Base-by-base conservation (phyloP, 2,113 vertebrate genomes). In the Elgaria multicarinata region DNA sequence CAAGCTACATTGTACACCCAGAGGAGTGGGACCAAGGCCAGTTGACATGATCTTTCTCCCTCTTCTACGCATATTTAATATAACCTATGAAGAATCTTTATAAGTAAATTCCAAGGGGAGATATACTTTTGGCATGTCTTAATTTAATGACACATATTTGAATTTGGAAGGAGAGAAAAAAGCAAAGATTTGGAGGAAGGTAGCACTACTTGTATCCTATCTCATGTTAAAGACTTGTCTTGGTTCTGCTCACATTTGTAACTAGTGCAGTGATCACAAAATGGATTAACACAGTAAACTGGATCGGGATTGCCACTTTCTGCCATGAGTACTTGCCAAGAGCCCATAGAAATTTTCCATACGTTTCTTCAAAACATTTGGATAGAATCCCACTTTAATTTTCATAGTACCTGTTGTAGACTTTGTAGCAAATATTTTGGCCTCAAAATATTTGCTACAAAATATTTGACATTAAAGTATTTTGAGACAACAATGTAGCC, bases 91-190 rank as follows among this genome's bases (percentile, higher is more conserved):
- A 64, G 62, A 64, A 20, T 64, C 24, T 24, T 64, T 18, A 64
- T 64, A 64, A 64, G 20, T 1, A 24, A 64, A 2, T 6, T 53
- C 50, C 12, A 53, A 53, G 50, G 50, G 50, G 50, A 53, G 50
- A 53, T 53, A 53, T 53, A 53, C 50, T 53, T 53, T 53, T 53
- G 6, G 50, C 24, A 24, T 74, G 33, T 9, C 53, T 2, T 50
- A 90, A 80, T 86, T 82, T 79, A 28, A 88, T 87, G 85, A 7
- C 10, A 88, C 92, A 72, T 90, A 82, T 84, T 46, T 42, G 36
- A 8, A n/a, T 83, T 85, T 88, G 20, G 16, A 53, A 42, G 82
- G 20, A 20, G 33, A 9, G 46, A n/a, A 90, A 87, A 20, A 93
- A 90, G 81, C 50, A 36, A 84, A 10, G 36, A 0, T 46, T 75